Evolutionary conservation across 2,888 invertebrate genomes (phyloP).

Genomic region (Synanthedon tipuliformis): DNA sequence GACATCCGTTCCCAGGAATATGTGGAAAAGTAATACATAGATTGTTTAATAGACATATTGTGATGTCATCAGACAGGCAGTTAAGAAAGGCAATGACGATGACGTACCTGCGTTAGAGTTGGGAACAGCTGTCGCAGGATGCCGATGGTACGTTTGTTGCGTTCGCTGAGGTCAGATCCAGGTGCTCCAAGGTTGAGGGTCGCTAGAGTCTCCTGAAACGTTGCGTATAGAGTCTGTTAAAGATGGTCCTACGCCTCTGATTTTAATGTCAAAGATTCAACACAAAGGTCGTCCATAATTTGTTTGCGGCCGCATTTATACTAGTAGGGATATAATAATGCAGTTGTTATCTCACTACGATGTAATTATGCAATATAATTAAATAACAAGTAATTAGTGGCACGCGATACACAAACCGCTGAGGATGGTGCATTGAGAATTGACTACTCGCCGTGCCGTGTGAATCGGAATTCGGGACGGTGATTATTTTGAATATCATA

Average conservation of each 20-base stretch:
- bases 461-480: not conserved
- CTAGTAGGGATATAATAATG: not conserved
- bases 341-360: constrained; percentile 7
- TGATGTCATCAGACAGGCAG: constrained; percentile 5
- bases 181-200: constrained; percentile 76
- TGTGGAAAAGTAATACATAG: too few relatives aligned
- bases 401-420: constrained; percentile 18
- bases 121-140: constrained; percentile 81
- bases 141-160: constrained; percentile 83
- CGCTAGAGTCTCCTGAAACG: constrained; percentile 73
- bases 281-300: not conserved
- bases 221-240: too few relatives aligned
- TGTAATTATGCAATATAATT: constrained; percentile 22
- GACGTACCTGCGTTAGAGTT: constrained; percentile 76
- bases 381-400: constrained; percentile 23
- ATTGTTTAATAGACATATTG: not conserved
- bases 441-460: constrained; percentile 1
- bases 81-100: not conserved
- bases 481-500: not conserved
- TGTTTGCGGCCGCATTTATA: not conserved
- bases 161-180: constrained; percentile 73
- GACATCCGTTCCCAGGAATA: constrained; percentile 4
- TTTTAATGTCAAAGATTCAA: too few relatives aligned
- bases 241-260: too few relatives aligned
- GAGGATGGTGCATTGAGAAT: constrained; percentile 1